Conservation (phyloP, 2,113 vertebrate species). For the Nanorana parkeri region DNA sequence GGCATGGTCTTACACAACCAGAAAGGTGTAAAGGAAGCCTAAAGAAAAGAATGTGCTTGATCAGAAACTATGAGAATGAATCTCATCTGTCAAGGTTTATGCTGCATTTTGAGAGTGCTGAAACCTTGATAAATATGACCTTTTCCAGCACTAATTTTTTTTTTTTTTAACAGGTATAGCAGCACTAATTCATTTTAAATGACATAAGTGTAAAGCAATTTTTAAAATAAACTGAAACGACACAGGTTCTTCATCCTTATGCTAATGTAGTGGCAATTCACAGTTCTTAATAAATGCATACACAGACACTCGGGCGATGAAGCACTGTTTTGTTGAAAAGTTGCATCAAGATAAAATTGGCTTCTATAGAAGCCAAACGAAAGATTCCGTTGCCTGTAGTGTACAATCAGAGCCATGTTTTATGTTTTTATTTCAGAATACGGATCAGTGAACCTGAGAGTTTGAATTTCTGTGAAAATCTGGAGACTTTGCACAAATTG, state of each 20-base stretch:
- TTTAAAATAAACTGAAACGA: conserved; percentile 22
- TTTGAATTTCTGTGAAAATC: too few relatives aligned
- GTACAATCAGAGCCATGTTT: too few relatives aligned
- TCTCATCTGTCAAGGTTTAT: not conserved
- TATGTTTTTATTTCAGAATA: too few relatives aligned
- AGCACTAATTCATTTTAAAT: not conserved
- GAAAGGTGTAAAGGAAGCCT: too few relatives aligned
- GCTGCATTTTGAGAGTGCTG: not conserved
- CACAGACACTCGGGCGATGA: not conserved
- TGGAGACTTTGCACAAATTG: too few relatives aligned
- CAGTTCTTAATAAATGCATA: not conserved
- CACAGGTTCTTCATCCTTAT: not conserved
- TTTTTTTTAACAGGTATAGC: too few relatives aligned
- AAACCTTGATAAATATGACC: too few relatives aligned
- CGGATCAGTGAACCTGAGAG: too few relatives aligned
- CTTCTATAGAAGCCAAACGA: not conserved
- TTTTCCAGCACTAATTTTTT: conserved; percentile 8
- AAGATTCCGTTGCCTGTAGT: too few relatives aligned
- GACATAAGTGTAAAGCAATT: conserved; percentile 17
- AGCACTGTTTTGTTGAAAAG: not conserved
- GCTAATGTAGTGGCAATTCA: conserved; percentile 2
- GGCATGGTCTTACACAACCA: too few relatives aligned
- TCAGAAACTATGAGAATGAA: too few relatives aligned
- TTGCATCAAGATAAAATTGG: not conserved
- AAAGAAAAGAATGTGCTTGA: too few relatives aligned